Percentiles rank a stretch among this genome's conserved stretches.
These are phyloP conservation scores for Lamellibrachia columna DNA, from an alignment of 2,888 invertebrate species.

Conservation along the genomic window DNA sequence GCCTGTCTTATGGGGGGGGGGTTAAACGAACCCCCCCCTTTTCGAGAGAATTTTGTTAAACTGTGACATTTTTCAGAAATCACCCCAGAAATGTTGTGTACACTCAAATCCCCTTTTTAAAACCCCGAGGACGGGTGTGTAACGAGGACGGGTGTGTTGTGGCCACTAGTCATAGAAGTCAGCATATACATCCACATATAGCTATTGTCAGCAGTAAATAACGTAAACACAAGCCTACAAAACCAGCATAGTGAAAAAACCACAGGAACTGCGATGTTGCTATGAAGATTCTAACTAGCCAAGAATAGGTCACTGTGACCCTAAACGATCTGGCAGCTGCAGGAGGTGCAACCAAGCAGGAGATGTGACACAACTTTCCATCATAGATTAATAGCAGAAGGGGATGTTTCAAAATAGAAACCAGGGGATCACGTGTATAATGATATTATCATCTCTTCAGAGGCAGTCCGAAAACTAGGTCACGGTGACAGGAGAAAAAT, in stretches of 20 bases:
- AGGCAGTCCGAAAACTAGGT: not conserved
- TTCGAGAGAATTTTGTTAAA: no score
- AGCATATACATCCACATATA: not conserved
- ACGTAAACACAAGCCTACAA: not conserved
- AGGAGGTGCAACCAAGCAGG: not conserved
- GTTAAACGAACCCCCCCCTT: no score
- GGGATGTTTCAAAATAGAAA: not conserved
- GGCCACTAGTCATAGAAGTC: not conserved
- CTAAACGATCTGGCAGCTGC: not conserved
- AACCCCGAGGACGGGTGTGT: not conserved
- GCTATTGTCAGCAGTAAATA: not conserved
- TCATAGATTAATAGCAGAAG: not conserved
- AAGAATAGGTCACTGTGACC: not conserved
- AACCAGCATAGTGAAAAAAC: not conserved
- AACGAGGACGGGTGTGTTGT: no score
- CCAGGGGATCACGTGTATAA: not conserved
- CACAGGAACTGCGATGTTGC: not conserved
- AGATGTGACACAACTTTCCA: no score
- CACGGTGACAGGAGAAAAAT: not conserved
- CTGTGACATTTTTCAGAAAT: no score
- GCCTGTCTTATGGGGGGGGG: no score
- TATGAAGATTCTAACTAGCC: not conserved
- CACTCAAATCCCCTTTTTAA: no score
- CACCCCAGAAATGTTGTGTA: no score
- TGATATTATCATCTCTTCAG: not conserved